phyloP scores from a whole-genome alignment of 2,113 vertebrate species.

The Pteropus alecto region DNA sequence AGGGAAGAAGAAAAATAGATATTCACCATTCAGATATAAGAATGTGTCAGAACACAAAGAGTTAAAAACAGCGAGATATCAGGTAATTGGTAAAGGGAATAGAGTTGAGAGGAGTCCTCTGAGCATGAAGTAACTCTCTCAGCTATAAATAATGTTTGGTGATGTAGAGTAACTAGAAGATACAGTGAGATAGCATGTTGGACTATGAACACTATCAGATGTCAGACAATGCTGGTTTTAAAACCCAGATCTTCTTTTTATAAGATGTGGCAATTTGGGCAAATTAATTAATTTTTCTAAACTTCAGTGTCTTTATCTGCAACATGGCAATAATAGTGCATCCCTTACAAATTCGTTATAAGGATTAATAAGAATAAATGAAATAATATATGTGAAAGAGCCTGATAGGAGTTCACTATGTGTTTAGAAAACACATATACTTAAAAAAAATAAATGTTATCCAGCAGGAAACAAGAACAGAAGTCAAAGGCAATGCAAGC shows the following conservation, averaged over 20 bases:
- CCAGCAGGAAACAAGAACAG: conserved; percentile 6
- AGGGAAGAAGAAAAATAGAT: not conserved
- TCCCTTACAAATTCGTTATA: not conserved
- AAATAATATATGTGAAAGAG: not conserved
- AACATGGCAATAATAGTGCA: not conserved
- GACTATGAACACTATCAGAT: not conserved
- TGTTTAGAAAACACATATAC: conserved; percentile 20
- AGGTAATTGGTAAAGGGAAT: not conserved
- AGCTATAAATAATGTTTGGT: not conserved
- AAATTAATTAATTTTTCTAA: not conserved
- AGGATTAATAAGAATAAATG: not conserved
- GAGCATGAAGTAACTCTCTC: not conserved
- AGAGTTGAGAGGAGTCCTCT: not conserved
- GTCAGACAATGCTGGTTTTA: not conserved
- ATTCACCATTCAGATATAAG: not conserved
- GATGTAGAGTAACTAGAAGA: not conserved
- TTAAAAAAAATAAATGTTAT: not conserved
- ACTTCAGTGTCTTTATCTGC: not conserved
- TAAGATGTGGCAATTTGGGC: not conserved
- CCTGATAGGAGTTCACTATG: not conserved
- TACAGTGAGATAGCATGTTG: not conserved
- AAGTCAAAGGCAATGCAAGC: conserved; percentile 19
- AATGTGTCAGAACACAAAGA: not conserved
- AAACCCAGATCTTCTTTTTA: not conserved
- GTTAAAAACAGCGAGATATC: not conserved